Percentiles rank a stretch among this genome's conserved stretches.
These are phyloP conservation scores for Vannuccia rotundouncinata DNA, from an alignment of 2,888 invertebrate genomes.

Conservation along the genomic window DNA sequence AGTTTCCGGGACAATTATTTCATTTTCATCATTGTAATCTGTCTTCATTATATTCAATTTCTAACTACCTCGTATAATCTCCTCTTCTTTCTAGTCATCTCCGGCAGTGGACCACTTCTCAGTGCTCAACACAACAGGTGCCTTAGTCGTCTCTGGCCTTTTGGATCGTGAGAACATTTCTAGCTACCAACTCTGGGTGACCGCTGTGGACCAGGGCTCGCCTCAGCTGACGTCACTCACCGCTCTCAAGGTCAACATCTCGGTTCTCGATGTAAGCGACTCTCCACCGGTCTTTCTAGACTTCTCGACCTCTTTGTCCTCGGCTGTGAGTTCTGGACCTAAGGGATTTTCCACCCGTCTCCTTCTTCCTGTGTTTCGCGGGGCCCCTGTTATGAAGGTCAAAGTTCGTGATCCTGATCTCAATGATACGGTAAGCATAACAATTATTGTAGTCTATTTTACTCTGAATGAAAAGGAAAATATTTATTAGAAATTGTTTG, in stretches of 20 bases:
- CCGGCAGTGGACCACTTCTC: conserved; percentile 8
- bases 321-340: no score
- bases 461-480: no score
- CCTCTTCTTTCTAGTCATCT: not conserved
- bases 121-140: not conserved
- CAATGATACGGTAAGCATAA: not conserved
- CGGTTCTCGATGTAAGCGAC: not conserved
- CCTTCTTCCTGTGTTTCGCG: not conserved
- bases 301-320: no score
- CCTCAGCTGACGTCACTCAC: not conserved
- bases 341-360: not conserved
- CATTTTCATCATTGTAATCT: no score
- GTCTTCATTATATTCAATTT: no score
- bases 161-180: not conserved
- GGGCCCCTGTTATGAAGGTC: not conserved
- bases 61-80: no score
- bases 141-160: not conserved
- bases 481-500: no score
- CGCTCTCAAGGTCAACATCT: not conserved
- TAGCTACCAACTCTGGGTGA: not conserved
- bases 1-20: no score
- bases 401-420: not conserved
- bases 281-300: not conserved
- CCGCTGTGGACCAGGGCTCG: not conserved
- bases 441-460: no score